phyloP scores from a whole-genome alignment of 1,140 invertebrate species.

The Meloidogyne chitwoodi region DNA sequence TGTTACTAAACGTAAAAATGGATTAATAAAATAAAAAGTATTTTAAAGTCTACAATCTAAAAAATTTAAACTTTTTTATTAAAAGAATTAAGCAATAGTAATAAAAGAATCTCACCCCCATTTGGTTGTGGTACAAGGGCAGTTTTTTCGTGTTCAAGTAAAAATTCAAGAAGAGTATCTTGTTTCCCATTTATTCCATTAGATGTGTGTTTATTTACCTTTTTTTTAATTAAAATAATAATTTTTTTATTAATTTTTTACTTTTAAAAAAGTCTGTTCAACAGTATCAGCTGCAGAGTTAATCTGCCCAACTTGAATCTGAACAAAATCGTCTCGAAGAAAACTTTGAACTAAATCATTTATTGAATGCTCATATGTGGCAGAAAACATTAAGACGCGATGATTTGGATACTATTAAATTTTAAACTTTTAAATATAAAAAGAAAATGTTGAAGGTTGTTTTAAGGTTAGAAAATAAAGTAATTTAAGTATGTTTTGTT shows the following conservation, averaged over 20 bases:
- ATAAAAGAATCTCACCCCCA: not conserved
- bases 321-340: slow-evolving; percentile 17
- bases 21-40: too few relatives aligned
- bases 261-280: slow-evolving; percentile 27
- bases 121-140: not conserved
- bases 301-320: slow-evolving; percentile 13
- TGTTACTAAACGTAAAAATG: too few relatives aligned
- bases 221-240: slow-evolving; percentile 6
- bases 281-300: slow-evolving; percentile 26
- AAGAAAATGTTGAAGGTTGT: too few relatives aligned
- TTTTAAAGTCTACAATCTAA: too few relatives aligned
- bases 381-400: slow-evolving; percentile 33
- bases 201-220: slow-evolving; percentile 13
- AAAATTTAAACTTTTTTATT: not conserved
- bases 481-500: too few relatives aligned
- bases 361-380: slow-evolving; percentile 22
- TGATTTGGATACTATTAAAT: slow-evolving; percentile 16
- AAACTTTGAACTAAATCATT: not conserved
- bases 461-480: too few relatives aligned
- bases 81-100: not conserved
- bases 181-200: slow-evolving; percentile 23
- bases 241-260: not conserved
- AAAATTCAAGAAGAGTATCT: slow-evolving; percentile 21
- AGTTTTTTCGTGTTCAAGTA: slow-evolving; percentile 11
- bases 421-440: not conserved